A percentile compares a stretch with the other conserved stretches of the same genome.
phyloP scores from a whole-genome alignment of 30 jellyfish, hydroid and myxozoan genomes.

The Nemopilema nomurai region DNA sequence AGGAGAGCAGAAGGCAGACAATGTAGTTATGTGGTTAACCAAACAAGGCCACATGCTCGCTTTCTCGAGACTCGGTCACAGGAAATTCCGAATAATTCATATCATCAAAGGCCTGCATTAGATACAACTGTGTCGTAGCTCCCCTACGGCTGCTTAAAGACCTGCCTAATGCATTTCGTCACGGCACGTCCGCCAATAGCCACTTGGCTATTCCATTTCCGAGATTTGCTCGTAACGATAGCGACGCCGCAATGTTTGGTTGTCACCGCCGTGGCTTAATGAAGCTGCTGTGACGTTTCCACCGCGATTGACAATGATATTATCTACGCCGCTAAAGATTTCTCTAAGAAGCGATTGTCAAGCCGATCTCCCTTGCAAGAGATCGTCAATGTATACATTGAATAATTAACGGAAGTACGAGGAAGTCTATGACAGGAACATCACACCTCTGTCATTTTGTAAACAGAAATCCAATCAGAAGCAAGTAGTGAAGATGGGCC shows the following conservation, averaged over 20 bases:
- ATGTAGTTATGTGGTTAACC: conserved; percentile 55
- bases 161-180: neutral
- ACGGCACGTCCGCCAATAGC: neutral
- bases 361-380: no score
- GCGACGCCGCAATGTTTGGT: neutral
- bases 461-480: no score
- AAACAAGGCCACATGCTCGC: conserved; percentile 44
- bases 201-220: neutral
- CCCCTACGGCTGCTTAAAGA: neutral
- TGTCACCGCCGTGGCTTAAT: neutral
- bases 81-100: conserved; percentile 17
- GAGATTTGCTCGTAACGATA: neutral
- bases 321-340: no score
- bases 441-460: no score
- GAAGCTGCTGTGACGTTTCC: neutral
- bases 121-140: conserved; percentile 39
- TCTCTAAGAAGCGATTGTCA: no score
- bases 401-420: no score
- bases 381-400: no score
- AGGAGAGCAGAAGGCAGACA: conserved; percentile 66
- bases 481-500: no score
- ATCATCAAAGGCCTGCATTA: conserved; percentile 18
- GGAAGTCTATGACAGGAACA: no score
- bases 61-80: conserved; percentile 21
- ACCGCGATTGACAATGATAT: no score